A percentile compares a stretch with the other conserved stretches of the same genome.
Conservation (phyloP, 2,113 vertebrate genomes). For the Tragelaphus scriptus region DNA sequence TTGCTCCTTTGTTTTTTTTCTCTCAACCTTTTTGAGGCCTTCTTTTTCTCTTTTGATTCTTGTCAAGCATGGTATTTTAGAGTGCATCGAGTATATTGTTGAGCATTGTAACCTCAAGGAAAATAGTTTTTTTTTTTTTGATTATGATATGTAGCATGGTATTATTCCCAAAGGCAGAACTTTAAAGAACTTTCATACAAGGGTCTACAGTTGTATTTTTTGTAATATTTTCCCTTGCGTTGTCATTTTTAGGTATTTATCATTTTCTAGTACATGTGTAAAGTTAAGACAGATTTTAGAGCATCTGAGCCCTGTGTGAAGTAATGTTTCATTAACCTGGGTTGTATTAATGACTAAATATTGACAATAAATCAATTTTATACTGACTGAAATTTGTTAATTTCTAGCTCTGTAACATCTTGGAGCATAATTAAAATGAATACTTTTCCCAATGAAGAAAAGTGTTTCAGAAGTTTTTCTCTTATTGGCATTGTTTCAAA, state of each 20-base stretch:
- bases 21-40: background rate
- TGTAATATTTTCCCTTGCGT: conserved; percentile 54
- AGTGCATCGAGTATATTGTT: background rate
- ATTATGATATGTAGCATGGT: conserved; percentile 58
- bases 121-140: conserved; percentile 37
- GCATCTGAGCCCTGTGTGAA: conserved; percentile 57
- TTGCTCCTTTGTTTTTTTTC: background rate
- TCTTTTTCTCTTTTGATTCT: background rate
- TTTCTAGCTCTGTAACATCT: conserved; percentile 68
- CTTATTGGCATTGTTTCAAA: conserved; percentile 24
- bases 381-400: conserved; percentile 65
- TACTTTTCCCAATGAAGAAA: conserved; percentile 38
- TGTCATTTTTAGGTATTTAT: conserved; percentile 67
- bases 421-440: conserved; percentile 45
- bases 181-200: conserved; percentile 53
- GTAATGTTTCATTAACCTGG: conserved; percentile 58
- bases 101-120: conserved; percentile 46
- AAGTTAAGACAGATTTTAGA: conserved; percentile 61
- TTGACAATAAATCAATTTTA: conserved; percentile 71
- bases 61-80: background rate
- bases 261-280: conserved; percentile 42
- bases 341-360: conserved; percentile 54
- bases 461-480: conserved; percentile 27
- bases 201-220: conserved; percentile 70
- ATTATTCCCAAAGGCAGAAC: conserved; percentile 27